Evolutionary conservation across 2,113 vertebrate genomes (phyloP).

Genomic region (Scolopax mira): DNA sequence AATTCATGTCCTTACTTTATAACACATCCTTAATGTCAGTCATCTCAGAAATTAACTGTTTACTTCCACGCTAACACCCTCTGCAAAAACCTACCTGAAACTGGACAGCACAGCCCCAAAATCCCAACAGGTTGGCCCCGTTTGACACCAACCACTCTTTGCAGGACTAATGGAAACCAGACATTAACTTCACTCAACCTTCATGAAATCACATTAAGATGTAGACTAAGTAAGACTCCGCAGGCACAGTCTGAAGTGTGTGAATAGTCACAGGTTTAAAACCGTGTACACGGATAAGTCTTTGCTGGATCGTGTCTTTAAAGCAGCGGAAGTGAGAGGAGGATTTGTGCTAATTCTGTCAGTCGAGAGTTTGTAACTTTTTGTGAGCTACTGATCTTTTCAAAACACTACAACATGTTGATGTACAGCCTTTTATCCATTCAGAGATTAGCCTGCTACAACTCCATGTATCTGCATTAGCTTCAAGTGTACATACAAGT

Average conservation of each 20-base stretch:
- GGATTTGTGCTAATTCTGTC: slow-evolving; percentile 45
- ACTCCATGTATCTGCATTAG: background rate
- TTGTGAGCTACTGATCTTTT: background rate
- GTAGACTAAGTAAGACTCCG: background rate
- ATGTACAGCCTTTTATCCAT: background rate
- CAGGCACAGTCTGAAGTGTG: background rate
- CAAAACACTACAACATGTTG: background rate
- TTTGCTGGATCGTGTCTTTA: background rate
- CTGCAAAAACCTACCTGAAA: background rate
- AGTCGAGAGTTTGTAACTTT: background rate
- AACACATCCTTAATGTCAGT: background rate
- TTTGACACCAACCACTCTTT: background rate
- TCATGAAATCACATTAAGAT: background rate
- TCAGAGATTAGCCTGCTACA: background rate
- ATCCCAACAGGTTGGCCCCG: rapidly evolving
- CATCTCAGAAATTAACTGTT: background rate
- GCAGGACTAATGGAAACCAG: background rate
- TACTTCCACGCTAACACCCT: background rate
- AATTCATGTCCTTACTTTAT: background rate
- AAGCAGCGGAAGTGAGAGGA: background rate
- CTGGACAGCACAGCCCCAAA: background rate
- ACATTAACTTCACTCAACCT: background rate
- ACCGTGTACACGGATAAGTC: background rate
- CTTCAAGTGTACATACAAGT: background rate
- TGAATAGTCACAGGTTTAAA: background rate